Percentiles rank a stretch among this genome's conserved stretches.
Conservation (phyloP, 1,140 invertebrate genomes). For the Trigoniulus corallinus region DNA sequence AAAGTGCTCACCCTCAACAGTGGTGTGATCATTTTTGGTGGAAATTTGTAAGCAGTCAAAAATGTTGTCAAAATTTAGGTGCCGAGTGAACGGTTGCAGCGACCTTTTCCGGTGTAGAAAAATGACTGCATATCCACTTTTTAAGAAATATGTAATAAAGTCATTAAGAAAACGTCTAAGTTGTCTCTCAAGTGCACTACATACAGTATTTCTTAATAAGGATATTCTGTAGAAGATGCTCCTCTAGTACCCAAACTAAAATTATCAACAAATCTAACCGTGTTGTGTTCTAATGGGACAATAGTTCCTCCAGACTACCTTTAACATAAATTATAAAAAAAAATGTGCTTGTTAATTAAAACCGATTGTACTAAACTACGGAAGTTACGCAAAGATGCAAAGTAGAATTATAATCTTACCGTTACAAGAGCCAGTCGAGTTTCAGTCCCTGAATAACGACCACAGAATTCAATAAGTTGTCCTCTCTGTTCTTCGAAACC, state of each 20-base stretch:
- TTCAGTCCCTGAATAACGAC: no score
- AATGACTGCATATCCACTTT: slow-evolving; percentile 41
- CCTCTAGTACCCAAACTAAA: slow-evolving; percentile 93
- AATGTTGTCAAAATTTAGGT: slow-evolving; percentile 59
- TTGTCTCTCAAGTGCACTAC: background rate
- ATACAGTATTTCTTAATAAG: slow-evolving; percentile 8
- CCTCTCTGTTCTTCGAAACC: no score
- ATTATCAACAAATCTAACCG: slow-evolving; percentile 94
- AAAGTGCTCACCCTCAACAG: no score
- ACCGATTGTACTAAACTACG: no score
- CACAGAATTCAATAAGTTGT: no score
- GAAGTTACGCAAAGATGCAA: no score
- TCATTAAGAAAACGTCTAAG: slow-evolving; percentile 2
- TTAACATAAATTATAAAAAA: no score
- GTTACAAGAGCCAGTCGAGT: no score
- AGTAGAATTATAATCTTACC: no score
- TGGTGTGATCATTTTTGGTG: no score
- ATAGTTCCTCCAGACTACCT: slow-evolving; percentile 93
- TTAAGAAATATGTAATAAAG: slow-evolving; percentile 53
- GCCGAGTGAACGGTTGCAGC: slow-evolving; percentile 71
- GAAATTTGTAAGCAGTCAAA: slow-evolving; percentile 46
- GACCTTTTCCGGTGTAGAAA: slow-evolving; percentile 52
- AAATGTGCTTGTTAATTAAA: no score
- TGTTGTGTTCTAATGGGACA: slow-evolving; percentile 89
- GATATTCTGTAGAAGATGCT: slow-evolving; percentile 75